A percentile compares a stretch with the other conserved stretches of the same genome.
Evolutionary conservation across 1,140 invertebrate genomes (phyloP).

Genomic region (Drosophila persimilis): DNA sequence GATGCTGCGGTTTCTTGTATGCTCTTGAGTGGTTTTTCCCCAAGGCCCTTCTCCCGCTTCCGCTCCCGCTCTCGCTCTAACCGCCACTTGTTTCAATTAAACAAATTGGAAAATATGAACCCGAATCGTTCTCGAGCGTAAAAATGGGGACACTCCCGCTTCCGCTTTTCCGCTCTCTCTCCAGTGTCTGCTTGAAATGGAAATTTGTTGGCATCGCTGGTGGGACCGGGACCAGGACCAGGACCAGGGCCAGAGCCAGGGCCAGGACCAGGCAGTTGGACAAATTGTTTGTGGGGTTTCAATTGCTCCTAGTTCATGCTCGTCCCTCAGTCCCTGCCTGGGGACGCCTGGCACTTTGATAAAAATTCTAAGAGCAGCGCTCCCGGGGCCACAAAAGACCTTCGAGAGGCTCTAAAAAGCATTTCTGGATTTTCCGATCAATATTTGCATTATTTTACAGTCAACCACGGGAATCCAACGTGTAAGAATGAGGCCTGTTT

Average conservation of each 20-base stretch:
- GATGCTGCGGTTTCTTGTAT: conserved; percentile 57
- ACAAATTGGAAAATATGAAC: conserved; percentile 79
- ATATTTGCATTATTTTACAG: background rate
- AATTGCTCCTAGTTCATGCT: conserved; percentile 34
- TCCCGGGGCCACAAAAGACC: too few species aligned
- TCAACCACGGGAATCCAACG: too few species aligned
- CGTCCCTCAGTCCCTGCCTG: conserved; percentile 21
- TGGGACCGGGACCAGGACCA: background rate
- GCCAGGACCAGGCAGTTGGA: background rate
- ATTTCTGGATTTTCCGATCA: too few species aligned
- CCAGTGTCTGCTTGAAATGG: conserved; percentile 45
- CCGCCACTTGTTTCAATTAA: conserved; percentile 74
- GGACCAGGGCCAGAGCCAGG: too few species aligned
- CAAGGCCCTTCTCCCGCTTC: background rate
- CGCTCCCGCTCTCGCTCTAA: background rate
- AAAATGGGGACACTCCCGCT: conserved; percentile 46
- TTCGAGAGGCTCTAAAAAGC: too few species aligned
- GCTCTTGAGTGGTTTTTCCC: conserved; percentile 36
- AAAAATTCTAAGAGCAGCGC: too few species aligned
- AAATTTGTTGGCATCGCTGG: conserved; percentile 56
- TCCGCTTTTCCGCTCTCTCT: background rate
- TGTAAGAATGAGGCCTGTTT: background rate
- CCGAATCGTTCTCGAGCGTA: conserved; percentile 44
- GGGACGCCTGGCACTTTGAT: conserved; percentile 64
- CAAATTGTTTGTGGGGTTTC: conserved; percentile 42